Conservation (phyloP, 2,797 vertebrate genomes). For the Acridotheres tristis region DNA sequence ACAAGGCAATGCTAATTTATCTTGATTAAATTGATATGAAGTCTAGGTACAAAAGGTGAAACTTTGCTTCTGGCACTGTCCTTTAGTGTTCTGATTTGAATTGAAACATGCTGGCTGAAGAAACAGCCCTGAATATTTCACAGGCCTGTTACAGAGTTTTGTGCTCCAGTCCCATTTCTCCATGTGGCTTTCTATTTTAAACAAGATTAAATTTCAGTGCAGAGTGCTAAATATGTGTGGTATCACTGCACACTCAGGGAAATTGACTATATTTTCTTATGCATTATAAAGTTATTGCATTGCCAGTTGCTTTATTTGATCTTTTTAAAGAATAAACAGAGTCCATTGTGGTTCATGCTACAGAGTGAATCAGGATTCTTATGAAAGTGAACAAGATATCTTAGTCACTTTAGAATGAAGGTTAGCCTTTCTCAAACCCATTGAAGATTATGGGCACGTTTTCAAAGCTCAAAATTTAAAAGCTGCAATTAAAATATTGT, state of each 20-base stretch:
- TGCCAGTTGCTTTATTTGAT: neutral
- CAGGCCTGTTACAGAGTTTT: neutral
- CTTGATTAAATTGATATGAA: neutral
- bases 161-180: neutral
- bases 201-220: neutral
- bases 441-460: neutral
- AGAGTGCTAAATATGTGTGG: neutral
- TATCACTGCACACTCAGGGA: neutral
- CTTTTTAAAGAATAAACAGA: neutral
- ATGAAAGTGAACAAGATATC: neutral
- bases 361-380: neutral
- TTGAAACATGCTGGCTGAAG: neutral
- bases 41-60: neutral
- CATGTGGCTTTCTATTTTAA: neutral
- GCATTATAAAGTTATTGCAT: neutral
- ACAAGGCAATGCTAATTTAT: neutral
- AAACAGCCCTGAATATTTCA: neutral
- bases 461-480: neutral
- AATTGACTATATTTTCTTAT: neutral
- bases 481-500: neutral
- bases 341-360: neutral
- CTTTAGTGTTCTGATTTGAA: neutral
- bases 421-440: neutral
- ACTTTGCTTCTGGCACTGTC: neutral
- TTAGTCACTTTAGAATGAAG: neutral